These are phyloP conservation scores for Anguilla anguilla DNA, from an alignment of 2,797 vertebrate genomes.

Conservation along the genomic window DNA sequence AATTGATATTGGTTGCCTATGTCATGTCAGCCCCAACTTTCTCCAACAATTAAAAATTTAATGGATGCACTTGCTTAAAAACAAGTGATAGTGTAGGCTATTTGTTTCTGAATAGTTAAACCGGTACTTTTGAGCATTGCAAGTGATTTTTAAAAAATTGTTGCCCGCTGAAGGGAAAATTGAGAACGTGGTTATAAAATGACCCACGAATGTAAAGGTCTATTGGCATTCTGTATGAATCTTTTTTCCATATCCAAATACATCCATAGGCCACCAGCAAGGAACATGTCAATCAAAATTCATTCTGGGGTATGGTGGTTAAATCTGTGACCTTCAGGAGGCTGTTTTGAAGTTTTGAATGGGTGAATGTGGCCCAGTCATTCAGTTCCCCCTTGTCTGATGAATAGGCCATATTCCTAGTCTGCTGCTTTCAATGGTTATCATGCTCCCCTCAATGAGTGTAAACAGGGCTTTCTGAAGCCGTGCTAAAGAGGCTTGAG, in stretches of 20 bases:
- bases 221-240: slow-evolving; percentile 72
- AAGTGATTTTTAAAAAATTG: background rate
- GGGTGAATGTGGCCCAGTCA: slow-evolving; percentile 72
- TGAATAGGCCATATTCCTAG: slow-evolving; percentile 75
- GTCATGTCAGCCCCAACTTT: background rate
- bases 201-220: background rate
- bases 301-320: slow-evolving; percentile 80
- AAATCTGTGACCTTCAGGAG: slow-evolving; percentile 51
- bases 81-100: background rate
- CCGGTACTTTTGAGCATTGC: background rate
- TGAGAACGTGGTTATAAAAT: background rate
- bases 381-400: slow-evolving; percentile 63
- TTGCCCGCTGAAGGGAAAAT: background rate
- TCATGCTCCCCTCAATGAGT: slow-evolving; percentile 46
- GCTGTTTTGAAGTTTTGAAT: slow-evolving; percentile 72
- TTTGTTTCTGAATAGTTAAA: background rate
- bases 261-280: slow-evolving; percentile 78
- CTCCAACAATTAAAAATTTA: background rate
- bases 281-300: slow-evolving; percentile 75
- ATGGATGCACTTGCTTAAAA: background rate
- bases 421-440: slow-evolving; percentile 68
- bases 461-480: slow-evolving; percentile 44
- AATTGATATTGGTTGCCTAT: background rate
- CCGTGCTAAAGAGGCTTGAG: slow-evolving; percentile 44
- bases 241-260: slow-evolving; percentile 76